Evolutionary conservation across 2,888 invertebrate genomes (phyloP).

Genomic region (Pseudoips prasinana): DNA sequence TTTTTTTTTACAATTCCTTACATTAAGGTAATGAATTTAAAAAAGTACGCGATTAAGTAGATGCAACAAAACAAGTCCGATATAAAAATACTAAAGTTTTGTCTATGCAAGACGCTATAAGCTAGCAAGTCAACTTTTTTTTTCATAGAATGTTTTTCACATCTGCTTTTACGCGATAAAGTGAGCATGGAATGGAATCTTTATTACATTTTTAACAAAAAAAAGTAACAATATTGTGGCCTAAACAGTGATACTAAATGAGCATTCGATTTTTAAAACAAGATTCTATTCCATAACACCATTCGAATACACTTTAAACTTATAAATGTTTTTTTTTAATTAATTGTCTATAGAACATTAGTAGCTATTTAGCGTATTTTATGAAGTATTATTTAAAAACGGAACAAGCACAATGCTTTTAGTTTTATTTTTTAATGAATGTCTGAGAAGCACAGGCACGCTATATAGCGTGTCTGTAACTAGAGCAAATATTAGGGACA

Average conservation of each 20-base stretch:
- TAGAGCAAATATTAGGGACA: conserved; percentile 7
- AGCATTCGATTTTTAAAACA: conserved; percentile 26
- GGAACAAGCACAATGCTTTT: background rate
- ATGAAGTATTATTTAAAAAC: too few species aligned
- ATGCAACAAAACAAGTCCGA: too few species aligned
- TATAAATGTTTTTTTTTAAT: conserved; percentile 16
- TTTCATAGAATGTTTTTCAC: too few species aligned
- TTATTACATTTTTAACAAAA: conserved; percentile 16
- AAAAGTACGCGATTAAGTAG: too few species aligned
- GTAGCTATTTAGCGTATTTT: too few species aligned
- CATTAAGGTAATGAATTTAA: too few species aligned
- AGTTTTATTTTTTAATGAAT: conserved; percentile 14
- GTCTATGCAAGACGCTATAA: too few species aligned
- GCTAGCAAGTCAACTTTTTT: too few species aligned
- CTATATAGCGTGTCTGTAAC: conserved; percentile 16
- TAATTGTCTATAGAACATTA: too few species aligned
- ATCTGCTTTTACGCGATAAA: background rate
- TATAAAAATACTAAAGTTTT: too few species aligned
- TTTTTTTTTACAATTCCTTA: too few species aligned
- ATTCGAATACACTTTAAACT: conserved; percentile 5
- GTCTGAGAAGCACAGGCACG: conserved; percentile 9
- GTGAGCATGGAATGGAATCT: conserved; percentile 47
- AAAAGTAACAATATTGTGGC: conserved; percentile 24
- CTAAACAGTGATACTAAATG: conserved; percentile 31
- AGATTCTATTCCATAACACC: conserved; percentile 36